A percentile compares a stretch with the other conserved stretches of the same genome.
phyloP scores from a whole-genome alignment of 1,140 invertebrate species.

The Sycophaga agraensis region DNA sequence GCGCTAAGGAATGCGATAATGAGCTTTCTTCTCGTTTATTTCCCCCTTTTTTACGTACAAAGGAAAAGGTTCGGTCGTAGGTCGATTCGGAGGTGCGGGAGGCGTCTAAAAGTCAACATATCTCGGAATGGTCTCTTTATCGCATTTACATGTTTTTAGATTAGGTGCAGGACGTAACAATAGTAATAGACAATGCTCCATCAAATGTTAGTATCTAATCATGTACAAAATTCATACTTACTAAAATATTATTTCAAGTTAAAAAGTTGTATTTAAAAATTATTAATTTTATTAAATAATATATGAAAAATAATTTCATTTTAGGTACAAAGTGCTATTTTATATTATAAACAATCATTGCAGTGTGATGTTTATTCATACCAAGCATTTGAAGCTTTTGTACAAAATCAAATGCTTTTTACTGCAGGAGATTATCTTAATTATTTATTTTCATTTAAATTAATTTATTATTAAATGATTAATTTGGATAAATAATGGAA shows the following conservation, averaged over 20 bases:
- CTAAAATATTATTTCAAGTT: too few relatives aligned
- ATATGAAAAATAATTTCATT: slow-evolving; percentile 7
- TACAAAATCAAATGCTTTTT: slow-evolving; percentile 91
- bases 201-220: slow-evolving; percentile 62
- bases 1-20: too few relatives aligned
- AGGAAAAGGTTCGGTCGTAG: too few relatives aligned
- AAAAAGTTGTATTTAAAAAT: background rate
- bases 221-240: background rate
- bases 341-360: slow-evolving; percentile 82
- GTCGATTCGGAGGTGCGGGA: too few relatives aligned
- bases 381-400: slow-evolving; percentile 87
- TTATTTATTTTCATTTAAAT: background rate
- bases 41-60: too few relatives aligned
- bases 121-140: too few relatives aligned
- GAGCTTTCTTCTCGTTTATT: too few relatives aligned
- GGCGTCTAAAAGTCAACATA: too few relatives aligned
- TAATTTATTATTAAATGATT: background rate
- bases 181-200: slow-evolving; percentile 63
- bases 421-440: slow-evolving; percentile 72
- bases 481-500: slow-evolving; percentile 65
- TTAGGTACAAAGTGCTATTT: slow-evolving; percentile 77
- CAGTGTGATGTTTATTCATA: slow-evolving; percentile 85
- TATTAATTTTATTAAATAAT: slow-evolving; percentile 7
- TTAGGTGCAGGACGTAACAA: too few relatives aligned
- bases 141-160: too few relatives aligned